Percentiles rank a stretch among this genome's conserved stretches.
Conservation (phyloP, 2,888 invertebrate species). For the Cenopis cana region DNA sequence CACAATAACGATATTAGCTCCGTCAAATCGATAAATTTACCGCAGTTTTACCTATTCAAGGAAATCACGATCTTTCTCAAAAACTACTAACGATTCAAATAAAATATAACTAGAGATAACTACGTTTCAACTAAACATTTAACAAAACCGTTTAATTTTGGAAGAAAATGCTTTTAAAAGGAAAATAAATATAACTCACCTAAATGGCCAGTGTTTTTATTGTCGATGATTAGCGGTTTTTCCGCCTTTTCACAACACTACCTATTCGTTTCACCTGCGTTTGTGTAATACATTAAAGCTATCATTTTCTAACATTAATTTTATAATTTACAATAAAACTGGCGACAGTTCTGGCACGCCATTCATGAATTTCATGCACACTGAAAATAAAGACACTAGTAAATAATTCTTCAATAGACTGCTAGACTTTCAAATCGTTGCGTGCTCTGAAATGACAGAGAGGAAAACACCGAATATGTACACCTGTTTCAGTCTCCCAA, state of each 20-base stretch:
- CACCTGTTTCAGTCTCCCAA: constrained; percentile 12
- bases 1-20: constrained; percentile 66
- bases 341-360: constrained; percentile 70
- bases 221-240: constrained; percentile 71
- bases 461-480: constrained; percentile 12
- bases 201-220: constrained; percentile 69
- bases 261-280: constrained; percentile 74
- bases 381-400: constrained; percentile 65
- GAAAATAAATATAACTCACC: constrained; percentile 56
- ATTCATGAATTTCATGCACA: constrained; percentile 79
- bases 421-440: background rate
- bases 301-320: constrained; percentile 77
- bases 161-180: constrained; percentile 46
- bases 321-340: constrained; percentile 68
- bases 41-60: constrained; percentile 78
- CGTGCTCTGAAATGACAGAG: constrained; percentile 8
- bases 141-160: background rate
- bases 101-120: background rate
- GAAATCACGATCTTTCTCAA: constrained; percentile 53
- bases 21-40: constrained; percentile 84
- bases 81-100: constrained; percentile 20
- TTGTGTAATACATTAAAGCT: constrained; percentile 63
- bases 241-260: constrained; percentile 71
- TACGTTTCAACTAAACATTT: background rate
- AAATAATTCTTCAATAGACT: constrained; percentile 71